A percentile compares a stretch with the other conserved stretches of the same genome.
Conservation (phyloP, 2,113 vertebrate species). For the Morone saxatilis region DNA sequence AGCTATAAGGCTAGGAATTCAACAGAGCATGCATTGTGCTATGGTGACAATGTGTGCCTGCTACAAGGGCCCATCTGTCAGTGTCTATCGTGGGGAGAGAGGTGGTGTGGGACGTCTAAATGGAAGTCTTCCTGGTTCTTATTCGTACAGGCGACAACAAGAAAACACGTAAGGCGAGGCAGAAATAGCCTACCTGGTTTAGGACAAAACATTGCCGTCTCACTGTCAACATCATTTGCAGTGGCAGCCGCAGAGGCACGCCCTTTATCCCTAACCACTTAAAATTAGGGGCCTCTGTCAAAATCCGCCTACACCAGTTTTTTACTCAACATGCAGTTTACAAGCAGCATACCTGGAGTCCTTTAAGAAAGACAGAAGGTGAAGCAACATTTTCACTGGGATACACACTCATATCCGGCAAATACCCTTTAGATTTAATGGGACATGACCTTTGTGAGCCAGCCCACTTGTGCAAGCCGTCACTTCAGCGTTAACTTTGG, state of each 20-base stretch:
- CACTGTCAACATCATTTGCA: constrained; percentile 45
- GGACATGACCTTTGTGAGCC: background rate
- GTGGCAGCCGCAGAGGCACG: constrained; percentile 34
- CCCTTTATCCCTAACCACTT: constrained; percentile 49
- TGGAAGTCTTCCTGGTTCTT: constrained; percentile 24
- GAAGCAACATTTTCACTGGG: constrained; percentile 4
- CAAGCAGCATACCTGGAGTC: constrained; percentile 1
- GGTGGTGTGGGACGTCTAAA: constrained; percentile 5
- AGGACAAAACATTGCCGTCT: constrained; percentile 14
- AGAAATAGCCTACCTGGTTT: constrained; percentile 32
- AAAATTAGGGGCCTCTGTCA: constrained; percentile 37
- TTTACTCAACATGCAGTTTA: constrained; percentile 18
- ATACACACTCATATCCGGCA: background rate
- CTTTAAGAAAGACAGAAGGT: background rate
- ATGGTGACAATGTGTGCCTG: constrained; percentile 24
- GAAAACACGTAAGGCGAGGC: background rate
- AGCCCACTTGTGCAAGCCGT: background rate
- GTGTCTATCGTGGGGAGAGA: constrained; percentile 10
- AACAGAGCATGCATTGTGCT: constrained; percentile 42
- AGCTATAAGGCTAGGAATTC: constrained; percentile 22
- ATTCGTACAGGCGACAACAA: background rate
- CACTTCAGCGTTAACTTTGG: background rate
- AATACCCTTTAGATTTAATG: background rate
- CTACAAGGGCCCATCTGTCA: constrained; percentile 52
- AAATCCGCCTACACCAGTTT: constrained; percentile 41